Conservation (phyloP, 2,888 invertebrate species). For the Exocentrus adspersus region DNA sequence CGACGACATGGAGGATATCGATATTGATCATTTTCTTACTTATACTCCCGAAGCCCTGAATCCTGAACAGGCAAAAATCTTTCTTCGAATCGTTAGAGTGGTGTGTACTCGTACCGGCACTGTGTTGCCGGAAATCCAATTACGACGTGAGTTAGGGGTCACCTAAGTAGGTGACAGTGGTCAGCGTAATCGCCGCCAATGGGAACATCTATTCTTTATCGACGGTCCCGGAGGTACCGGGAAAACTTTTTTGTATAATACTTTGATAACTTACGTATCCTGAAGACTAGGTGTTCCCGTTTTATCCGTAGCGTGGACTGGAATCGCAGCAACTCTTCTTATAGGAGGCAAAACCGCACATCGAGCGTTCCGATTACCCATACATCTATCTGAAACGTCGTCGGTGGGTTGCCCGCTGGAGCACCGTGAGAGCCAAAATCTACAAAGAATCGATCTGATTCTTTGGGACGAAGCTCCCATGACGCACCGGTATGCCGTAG, state of each 20-base stretch:
- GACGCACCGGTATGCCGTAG: constrained; percentile 25
- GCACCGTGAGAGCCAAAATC: not conserved
- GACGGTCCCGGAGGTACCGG: constrained; percentile 62
- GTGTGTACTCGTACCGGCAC: not conserved
- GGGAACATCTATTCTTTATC: constrained; percentile 35
- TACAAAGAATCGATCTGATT: constrained; percentile 18
- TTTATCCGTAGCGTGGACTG: constrained; percentile 51
- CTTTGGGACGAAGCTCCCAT: constrained; percentile 41
- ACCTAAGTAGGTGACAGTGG: not conserved
- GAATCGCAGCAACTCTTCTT: constrained; percentile 55
- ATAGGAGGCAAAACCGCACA: constrained; percentile 57
- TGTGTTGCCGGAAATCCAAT: not conserved
- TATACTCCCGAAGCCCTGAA: not conserved
- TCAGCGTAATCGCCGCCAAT: not conserved
- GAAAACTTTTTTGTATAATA: constrained; percentile 58
- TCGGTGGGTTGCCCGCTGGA: constrained; percentile 16
- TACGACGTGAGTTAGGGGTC: not conserved
- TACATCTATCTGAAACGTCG: constrained; percentile 23
- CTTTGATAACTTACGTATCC: constrained; percentile 37
- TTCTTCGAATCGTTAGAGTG: not conserved
- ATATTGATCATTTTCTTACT: too few species aligned
- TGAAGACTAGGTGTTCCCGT: not conserved
- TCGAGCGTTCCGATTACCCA: constrained; percentile 51
- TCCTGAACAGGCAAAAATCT: not conserved
- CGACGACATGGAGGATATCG: not conserved